Evolutionary conservation across 2,113 vertebrate species (phyloP), one percentile per base, ranked within the genome.

Genomic region (Heptranchias perlo): DNA sequence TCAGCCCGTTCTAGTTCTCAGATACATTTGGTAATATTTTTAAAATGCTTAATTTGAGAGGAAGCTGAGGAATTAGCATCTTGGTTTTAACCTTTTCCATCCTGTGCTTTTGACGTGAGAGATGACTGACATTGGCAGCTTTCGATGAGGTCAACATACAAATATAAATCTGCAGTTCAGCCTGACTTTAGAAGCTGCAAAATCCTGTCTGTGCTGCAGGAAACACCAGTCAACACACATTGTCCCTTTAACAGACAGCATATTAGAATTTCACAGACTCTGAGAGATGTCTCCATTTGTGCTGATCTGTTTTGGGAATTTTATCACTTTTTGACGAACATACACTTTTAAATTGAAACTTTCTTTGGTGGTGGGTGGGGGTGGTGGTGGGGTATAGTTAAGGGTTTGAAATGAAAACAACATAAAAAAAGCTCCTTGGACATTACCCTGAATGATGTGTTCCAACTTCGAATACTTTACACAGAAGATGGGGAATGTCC

Each of bases 251-350:
- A 61, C 31, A 94, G 47, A 87, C 23, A 39, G 31, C 31, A 16
- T 93, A 78, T 39, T 69, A 47, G 64, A 91, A n/a, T 35, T 64
- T 54, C 35, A 73, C 31, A 28, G 65, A 89, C 23, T 96, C 25
- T 39, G 52, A 82, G 31, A 14, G 49, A 49, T 78, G 7, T 21
- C 76, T 39, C 44, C 47, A 49, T 31, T 61, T 78, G 2, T 25
- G 52, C 52, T 96, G 73, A 54, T n/a, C 47, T 62, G 54, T 35
- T 39, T 69, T 78, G 73, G 39, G 49, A 35, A 35, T 78, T 87
- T 96, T 76, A 96, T 97, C 97, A 97, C 97, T 97, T 97, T 97
- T 96, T 97, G 97, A 97, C 96, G 96, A 96, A 65, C 96, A 96
- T 96, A 96, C 96, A 97, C 97, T 96, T 97, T 96, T 96, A 6